Evolutionary conservation across 2,888 invertebrate species (phyloP).

Genomic region (Melieria picta): DNA sequence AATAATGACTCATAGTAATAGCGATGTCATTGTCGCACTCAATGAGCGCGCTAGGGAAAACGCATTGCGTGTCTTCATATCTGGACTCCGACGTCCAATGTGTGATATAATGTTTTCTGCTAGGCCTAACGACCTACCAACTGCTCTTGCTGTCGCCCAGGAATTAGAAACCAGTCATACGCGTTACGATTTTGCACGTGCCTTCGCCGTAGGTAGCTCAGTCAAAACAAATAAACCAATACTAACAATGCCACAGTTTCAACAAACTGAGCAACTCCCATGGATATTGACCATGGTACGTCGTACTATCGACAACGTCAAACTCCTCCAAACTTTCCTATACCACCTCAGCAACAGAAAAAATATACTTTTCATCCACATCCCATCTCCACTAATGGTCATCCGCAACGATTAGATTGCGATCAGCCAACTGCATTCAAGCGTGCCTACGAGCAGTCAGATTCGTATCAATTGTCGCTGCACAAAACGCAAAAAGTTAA

Average conservation of each 20-base stretch:
- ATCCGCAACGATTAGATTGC: slow-evolving; percentile 1
- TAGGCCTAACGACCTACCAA: slow-evolving; percentile 36
- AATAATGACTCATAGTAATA: slow-evolving; percentile 33
- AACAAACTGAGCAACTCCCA: slow-evolving; percentile 14
- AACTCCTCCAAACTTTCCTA: background rate
- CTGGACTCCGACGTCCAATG: slow-evolving; percentile 29
- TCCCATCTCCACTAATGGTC: background rate
- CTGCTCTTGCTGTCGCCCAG: slow-evolving; percentile 27
- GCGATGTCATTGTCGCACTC: slow-evolving; percentile 9
- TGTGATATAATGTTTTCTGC: slow-evolving; percentile 38
- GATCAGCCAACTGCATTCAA: slow-evolving; percentile 4
- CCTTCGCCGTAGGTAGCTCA: slow-evolving; percentile 16
- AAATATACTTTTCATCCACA: background rate
- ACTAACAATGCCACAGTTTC: slow-evolving; percentile 15
- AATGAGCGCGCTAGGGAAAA: slow-evolving; percentile 32
- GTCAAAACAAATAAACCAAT: slow-evolving; percentile 18
- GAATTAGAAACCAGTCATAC: slow-evolving; percentile 21
- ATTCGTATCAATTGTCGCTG: slow-evolving; percentile 1
- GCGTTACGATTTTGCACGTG: slow-evolving; percentile 24
- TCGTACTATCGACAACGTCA: no score
- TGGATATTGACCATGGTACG: slow-evolving; percentile 24
- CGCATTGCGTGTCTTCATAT: slow-evolving; percentile 27
- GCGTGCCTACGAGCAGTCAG: slow-evolving; percentile 17
- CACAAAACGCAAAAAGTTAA: slow-evolving; percentile 29
- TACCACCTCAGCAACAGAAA: background rate